phyloP scores from a whole-genome alignment of 2,888 invertebrate genomes.

The Athalia rosae region DNA sequence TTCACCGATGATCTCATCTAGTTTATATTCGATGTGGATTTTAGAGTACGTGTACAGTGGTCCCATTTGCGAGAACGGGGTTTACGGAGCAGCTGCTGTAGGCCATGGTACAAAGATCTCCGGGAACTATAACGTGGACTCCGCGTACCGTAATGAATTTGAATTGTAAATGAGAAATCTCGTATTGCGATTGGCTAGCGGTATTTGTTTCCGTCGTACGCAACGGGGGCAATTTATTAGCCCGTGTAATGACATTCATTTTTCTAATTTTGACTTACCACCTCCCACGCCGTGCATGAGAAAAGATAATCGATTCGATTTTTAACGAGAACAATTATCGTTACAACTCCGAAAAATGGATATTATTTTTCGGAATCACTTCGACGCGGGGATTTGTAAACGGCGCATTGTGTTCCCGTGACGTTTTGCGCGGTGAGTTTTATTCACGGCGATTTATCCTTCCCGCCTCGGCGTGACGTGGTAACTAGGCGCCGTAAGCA shows the following conservation, averaged over 20 bases:
- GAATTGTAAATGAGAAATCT: constrained; percentile 45
- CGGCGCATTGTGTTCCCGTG: background rate
- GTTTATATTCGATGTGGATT: too few relatives aligned
- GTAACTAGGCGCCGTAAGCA: constrained; percentile 33
- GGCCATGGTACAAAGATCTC: background rate
- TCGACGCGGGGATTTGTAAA: background rate
- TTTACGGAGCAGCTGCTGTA: background rate
- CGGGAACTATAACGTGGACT: background rate
- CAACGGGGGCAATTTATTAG: constrained; percentile 43
- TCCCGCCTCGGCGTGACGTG: constrained; percentile 1
- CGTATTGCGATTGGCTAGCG: constrained; percentile 38
- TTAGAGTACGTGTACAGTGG: too few relatives aligned
- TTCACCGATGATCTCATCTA: too few relatives aligned
- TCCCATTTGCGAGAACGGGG: background rate
- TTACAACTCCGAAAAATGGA: background rate
- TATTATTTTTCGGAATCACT: too few relatives aligned
- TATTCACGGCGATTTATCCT: constrained; percentile 31
- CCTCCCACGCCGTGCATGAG: background rate
- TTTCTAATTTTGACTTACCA: constrained; percentile 31
- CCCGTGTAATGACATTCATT: constrained; percentile 31
- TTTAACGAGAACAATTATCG: constrained; percentile 14
- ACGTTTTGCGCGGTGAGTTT: constrained; percentile 34
- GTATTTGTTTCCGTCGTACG: constrained; percentile 42
- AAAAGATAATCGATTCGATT: background rate
- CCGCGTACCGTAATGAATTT: constrained; percentile 1